phyloP scores from a whole-genome alignment of 2,888 invertebrate species.

The Polyploca ridens region DNA sequence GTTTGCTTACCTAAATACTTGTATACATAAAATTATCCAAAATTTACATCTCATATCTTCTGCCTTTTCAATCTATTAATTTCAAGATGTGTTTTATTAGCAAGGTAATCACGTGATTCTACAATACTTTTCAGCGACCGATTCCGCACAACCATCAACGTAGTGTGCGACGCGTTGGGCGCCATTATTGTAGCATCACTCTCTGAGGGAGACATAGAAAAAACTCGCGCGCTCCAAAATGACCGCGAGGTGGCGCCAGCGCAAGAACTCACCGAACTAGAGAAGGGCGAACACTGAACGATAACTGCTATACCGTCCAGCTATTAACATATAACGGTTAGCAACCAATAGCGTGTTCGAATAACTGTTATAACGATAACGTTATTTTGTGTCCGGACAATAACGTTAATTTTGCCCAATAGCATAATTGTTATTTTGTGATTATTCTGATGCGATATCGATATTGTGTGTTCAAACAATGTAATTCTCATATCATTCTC shows the following conservation, averaged over 20 bases:
- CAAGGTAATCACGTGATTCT: no score
- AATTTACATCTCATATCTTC: no score
- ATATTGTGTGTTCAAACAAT: slow-evolving; percentile 45
- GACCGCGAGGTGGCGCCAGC: slow-evolving; percentile 80
- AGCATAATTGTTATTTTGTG: not conserved
- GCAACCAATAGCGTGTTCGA: slow-evolving; percentile 25
- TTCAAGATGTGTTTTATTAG: no score
- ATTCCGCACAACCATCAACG: slow-evolving; percentile 95
- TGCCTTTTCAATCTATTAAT: no score
- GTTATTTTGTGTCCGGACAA: not conserved
- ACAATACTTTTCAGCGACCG: slow-evolving; percentile 87
- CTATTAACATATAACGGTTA: slow-evolving; percentile 8
- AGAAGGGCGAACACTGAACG: slow-evolving; percentile 77
- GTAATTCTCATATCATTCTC: not conserved
- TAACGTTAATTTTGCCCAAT: not conserved
- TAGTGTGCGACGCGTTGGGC: slow-evolving; percentile 97
- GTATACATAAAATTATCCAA: no score
- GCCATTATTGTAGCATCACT: slow-evolving; percentile 95
- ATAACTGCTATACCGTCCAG: slow-evolving; percentile 15
- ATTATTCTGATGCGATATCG: slow-evolving; percentile 24
- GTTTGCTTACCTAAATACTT: no score
- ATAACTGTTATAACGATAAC: slow-evolving; percentile 7
- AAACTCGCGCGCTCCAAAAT: slow-evolving; percentile 68
- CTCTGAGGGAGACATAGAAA: slow-evolving; percentile 88
- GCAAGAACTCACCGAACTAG: slow-evolving; percentile 87